Evolutionary conservation across 2,797 vertebrate species (phyloP), one percentile per base, ranked within the genome.

Genomic region (Anniella stebbinsi): DNA sequence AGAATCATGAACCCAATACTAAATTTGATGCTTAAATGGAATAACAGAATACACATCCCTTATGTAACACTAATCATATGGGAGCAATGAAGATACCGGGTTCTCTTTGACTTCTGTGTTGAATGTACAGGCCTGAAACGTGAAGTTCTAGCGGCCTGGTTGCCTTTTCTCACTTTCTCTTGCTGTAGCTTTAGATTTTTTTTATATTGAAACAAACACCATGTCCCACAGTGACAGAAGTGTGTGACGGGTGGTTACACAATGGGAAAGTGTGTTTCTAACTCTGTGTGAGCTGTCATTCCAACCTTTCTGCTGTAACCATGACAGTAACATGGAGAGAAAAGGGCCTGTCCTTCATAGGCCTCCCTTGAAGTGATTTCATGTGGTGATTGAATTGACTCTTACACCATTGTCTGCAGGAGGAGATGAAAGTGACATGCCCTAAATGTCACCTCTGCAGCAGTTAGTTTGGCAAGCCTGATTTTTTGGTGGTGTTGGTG

Each of bases 111-210:
- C 23, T 2, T 18, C 30, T 82, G 0, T 51, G 25, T 17, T 17
- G 75, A 2, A 41, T 11, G 30, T 87, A 83, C 63, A 88, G 41
- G 18, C 1, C n/a, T 66, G 21, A 2, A 93, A 57, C 8, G 48
- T 89, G 23, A 91, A 4, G 8, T 57, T 45, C 85, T 67, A 63
- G 75, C 38, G 8, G 66, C 1, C 13, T 84, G 7, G 28, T 72
- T 60, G 77, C 86, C 92, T 77, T 90, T 13, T 0, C 38, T 18
- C 81, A 17, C 21, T 90, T 92, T 91, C 92, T 45, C 13, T 93
- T 91, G 48, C 36, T 85, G 90, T 84, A 81, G 38, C 60, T 91
- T 94, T 83, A 60, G 33, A 93, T 72, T 80, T 84, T 72, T 80
- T 84, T 60, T 73, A 28, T 25, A 33, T 13, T n/a, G 33, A 91